Conservation (phyloP, 2,113 vertebrate species). For the Euleptes europaea region DNA sequence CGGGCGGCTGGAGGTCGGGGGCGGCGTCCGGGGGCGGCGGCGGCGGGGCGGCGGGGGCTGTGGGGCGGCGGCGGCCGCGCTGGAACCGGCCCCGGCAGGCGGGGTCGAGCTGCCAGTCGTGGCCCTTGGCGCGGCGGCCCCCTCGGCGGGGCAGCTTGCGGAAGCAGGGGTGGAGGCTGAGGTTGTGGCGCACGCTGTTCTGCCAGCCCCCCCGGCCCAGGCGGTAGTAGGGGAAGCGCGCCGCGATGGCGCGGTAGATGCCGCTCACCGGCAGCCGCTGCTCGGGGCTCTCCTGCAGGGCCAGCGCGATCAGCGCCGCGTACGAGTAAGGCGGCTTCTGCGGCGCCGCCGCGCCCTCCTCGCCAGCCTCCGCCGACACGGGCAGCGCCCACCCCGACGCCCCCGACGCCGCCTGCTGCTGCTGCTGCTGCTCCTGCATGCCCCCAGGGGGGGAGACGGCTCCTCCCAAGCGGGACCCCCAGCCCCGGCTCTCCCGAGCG, state of each 20-base stretch:
- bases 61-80: constrained; percentile 75
- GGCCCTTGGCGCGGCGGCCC: constrained; percentile 67
- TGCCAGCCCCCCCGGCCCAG: constrained; percentile 79
- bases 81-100: constrained; percentile 81
- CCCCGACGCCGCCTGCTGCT: too few relatives aligned
- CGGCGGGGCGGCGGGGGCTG: background rate
- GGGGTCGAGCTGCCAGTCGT: constrained; percentile 80
- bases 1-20: background rate
- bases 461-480: too few relatives aligned
- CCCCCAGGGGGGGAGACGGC: background rate
- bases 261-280: constrained; percentile 77
- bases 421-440: background rate
- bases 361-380: background rate
- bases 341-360: background rate
- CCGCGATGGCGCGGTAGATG: constrained; percentile 80
- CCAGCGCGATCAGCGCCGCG: constrained; percentile 85
- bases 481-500: too few relatives aligned
- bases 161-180: constrained; percentile 85
- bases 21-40: too few relatives aligned
- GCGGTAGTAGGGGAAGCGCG: constrained; percentile 82
- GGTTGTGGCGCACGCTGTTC: constrained; percentile 84
- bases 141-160: constrained; percentile 73
- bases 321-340: constrained; percentile 82
- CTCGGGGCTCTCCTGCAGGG: constrained; percentile 76
- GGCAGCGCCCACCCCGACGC: too few relatives aligned